Evolutionary conservation across 2,113 vertebrate species (phyloP), one percentile per base, ranked within the genome.

Genomic region (Misgurnus anguillicaudatus): DNA sequence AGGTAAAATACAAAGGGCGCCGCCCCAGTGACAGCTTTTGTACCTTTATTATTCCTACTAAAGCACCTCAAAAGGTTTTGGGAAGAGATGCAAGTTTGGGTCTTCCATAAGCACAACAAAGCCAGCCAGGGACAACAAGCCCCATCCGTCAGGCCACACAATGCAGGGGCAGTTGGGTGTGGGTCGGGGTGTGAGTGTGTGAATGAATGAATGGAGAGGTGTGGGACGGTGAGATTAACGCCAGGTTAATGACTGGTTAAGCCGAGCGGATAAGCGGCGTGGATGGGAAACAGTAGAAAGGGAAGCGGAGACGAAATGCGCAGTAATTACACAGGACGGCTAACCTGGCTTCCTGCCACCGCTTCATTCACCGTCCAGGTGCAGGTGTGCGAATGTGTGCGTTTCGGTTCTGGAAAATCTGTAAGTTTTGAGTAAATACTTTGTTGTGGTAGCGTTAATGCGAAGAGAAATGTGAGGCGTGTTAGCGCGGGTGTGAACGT

Each of bases 171-270:
- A 62, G 55, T 19, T 63, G 76, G 75, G 84, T 77, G 75, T 38
- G 21, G 64, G 60, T 24, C n/a, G 62, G 61, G 58, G 7, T 47
- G 78, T 47, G 69, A 19, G 39, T 69, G 81, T 79, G 72, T 61
- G 55, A 70, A n/a, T 55, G 74, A 75, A 75, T 83, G 61, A 82
- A 65, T 76, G 73, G 41, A 67, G 58, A 81, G 69, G 76, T 60
- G 70, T 68, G 80, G 62, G 79, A 53, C 75, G 64, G 74, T 60
- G 79, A 17, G 83, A 71, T 80, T 82, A 79, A 69, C 83, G 67
- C 60, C 74, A 79, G 80, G 74, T 92, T 96, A 96, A 97, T 96
- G 91, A 94, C 93, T 89, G 89, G 92, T 93, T 95, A 94, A 93
- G 88, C 88, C 88, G 90, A 87, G 86, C 88, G 89, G 90, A 92